Conservation (phyloP, 2,797 vertebrate genomes). For the Muscicapa comitata region DNA sequence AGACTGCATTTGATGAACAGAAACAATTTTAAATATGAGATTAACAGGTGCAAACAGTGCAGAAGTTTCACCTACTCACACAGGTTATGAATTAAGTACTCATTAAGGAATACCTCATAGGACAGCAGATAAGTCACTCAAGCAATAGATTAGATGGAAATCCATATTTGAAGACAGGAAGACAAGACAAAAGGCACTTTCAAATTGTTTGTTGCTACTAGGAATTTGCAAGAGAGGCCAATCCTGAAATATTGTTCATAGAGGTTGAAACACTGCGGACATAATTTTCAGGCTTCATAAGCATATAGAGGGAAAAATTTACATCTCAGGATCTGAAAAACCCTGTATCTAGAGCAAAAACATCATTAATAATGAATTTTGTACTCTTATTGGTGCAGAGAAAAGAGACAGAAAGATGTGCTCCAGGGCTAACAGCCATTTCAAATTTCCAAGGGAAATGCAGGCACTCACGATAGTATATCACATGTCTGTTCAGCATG, state of each 20-base stretch:
- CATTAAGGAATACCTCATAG: neutral
- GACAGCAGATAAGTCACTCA: neutral
- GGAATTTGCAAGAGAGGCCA: neutral
- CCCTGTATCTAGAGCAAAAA: neutral
- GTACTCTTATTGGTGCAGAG: neutral
- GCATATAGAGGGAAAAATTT: neutral
- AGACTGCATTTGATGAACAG: neutral
- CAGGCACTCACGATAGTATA: neutral
- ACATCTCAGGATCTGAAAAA: neutral
- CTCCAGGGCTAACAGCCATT: neutral
- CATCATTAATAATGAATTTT: neutral
- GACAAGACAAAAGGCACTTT: neutral
- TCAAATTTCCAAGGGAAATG: neutral
- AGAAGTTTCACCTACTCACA: neutral
- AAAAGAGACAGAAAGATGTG: neutral
- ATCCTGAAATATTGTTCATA: neutral
- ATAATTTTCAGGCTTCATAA: neutral
- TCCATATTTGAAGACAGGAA: neutral
- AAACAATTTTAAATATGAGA: neutral
- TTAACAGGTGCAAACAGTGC: neutral
- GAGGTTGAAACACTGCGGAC: neutral
- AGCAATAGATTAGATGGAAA: neutral
- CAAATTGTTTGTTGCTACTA: neutral
- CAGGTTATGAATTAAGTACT: neutral
- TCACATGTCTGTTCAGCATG: neutral